Conservation (phyloP, 2,888 invertebrate species). For the Cristatella mucedo region DNA sequence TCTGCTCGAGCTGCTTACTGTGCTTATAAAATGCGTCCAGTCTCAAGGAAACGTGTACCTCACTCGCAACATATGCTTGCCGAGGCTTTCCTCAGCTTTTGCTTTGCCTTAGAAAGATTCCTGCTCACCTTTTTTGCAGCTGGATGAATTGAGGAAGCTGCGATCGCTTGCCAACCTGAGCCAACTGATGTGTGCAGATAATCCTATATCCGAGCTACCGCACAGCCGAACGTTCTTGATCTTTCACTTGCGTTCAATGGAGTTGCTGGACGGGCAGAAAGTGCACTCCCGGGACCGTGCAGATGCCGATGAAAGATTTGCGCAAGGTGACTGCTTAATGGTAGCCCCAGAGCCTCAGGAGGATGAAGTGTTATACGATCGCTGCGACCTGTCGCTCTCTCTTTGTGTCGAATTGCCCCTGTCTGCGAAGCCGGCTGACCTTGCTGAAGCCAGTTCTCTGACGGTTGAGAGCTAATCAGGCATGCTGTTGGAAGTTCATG, state of each 20-base stretch:
- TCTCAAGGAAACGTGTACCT: too few species aligned
- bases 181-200: conserved; percentile 28
- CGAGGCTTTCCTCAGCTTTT: too few species aligned
- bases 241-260: conserved; percentile 29
- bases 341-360: background rate
- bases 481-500: too few species aligned
- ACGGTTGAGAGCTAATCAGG: too few species aligned
- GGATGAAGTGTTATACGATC: background rate
- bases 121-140: conserved; percentile 20
- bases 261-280: conserved; percentile 24
- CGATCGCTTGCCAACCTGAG: conserved; percentile 27
- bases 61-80: too few species aligned
- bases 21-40: too few species aligned
- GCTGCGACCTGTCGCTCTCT: background rate
- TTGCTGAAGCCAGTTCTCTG: too few species aligned
- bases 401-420: too few species aligned
- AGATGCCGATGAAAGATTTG: conserved; percentile 27
- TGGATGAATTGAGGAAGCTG: conserved; percentile 30
- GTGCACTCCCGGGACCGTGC: conserved; percentile 23
- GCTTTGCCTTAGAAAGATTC: too few species aligned
- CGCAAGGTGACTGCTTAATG: conserved; percentile 20
- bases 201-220: conserved; percentile 27
- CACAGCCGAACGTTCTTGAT: conserved; percentile 28
- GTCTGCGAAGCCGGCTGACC: too few species aligned
- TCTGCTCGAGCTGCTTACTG: too few species aligned